Percentiles rank a stretch among this genome's conserved stretches.
Conservation (phyloP, 2,888 invertebrate genomes). For the Phengaris arion region DNA sequence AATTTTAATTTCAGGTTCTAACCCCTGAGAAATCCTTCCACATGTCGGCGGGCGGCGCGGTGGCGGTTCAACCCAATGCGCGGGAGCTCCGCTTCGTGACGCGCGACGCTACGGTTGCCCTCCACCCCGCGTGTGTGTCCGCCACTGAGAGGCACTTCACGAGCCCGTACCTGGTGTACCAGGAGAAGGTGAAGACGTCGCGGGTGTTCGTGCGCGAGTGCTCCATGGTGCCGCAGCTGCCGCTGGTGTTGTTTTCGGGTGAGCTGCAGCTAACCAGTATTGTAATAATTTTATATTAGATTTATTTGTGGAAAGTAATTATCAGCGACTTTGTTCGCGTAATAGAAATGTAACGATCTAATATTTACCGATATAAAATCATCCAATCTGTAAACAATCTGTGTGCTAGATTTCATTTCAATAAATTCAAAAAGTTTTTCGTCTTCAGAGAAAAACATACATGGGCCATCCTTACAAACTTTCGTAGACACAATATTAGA, state of each 20-base stretch:
- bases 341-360: too few species aligned
- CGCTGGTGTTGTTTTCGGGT: constrained; percentile 84
- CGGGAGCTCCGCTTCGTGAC: constrained; percentile 88
- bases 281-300: too few species aligned
- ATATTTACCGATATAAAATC: too few species aligned
- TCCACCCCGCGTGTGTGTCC: constrained; percentile 90
- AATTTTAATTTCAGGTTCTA: constrained; percentile 67
- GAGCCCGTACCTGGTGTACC: constrained; percentile 89
- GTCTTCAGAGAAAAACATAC: too few species aligned
- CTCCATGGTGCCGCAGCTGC: constrained; percentile 87
- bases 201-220: constrained; percentile 89
- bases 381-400: too few species aligned
- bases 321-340: too few species aligned
- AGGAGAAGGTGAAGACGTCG: constrained; percentile 90
- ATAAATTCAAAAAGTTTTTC: too few species aligned
- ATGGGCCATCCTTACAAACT: too few species aligned
- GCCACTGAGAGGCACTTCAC: constrained; percentile 81
- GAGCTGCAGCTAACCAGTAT: constrained; percentile 32
- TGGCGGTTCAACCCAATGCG: constrained; percentile 84
- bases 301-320: too few species aligned
- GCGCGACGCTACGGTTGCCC: constrained; percentile 84
- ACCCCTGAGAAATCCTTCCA: constrained; percentile 89
- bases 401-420: too few species aligned
- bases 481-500: too few species aligned
- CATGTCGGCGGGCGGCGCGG: constrained; percentile 85